phyloP scores from a whole-genome alignment of 2,113 vertebrate genomes.

The Neolamprologus fasciatus region DNA sequence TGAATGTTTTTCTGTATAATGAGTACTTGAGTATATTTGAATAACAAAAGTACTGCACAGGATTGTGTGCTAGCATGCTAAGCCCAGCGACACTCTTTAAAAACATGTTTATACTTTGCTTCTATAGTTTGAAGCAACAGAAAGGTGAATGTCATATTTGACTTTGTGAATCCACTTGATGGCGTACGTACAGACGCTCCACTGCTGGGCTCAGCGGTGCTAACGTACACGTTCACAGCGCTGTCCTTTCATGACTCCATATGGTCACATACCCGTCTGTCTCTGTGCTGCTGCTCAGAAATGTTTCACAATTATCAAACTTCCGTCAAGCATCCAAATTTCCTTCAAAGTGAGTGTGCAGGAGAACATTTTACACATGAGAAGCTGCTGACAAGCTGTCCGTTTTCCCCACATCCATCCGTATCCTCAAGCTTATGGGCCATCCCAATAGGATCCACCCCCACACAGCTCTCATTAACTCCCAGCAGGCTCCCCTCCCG shows the following conservation, averaged over 20 bases:
- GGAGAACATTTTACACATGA: slow-evolving; percentile 3
- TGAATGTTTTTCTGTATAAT: neutral
- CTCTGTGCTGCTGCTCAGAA: neutral
- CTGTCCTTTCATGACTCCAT: neutral
- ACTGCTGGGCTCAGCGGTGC: neutral
- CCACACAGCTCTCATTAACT: slow-evolving; percentile 15
- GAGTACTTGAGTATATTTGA: neutral
- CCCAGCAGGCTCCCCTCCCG: neutral
- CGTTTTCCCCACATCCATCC: neutral
- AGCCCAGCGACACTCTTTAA: neutral
- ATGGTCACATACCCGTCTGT: neutral
- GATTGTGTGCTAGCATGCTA: neutral
- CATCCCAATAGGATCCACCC: neutral
- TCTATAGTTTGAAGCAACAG: neutral
- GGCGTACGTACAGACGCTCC: neutral
- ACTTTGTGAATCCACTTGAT: neutral
- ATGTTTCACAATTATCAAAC: neutral
- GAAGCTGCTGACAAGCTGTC: slow-evolving; percentile 14
- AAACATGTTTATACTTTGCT: neutral
- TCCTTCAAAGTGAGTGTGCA: neutral
- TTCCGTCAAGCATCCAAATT: neutral
- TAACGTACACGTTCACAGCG: neutral
- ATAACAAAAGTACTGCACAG: neutral
- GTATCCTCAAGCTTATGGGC: neutral
- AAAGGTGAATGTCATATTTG: neutral